These are phyloP conservation scores for Macrostomum lignano DNA, from an alignment of 1,140 invertebrate species.

Conservation along the genomic window DNA sequence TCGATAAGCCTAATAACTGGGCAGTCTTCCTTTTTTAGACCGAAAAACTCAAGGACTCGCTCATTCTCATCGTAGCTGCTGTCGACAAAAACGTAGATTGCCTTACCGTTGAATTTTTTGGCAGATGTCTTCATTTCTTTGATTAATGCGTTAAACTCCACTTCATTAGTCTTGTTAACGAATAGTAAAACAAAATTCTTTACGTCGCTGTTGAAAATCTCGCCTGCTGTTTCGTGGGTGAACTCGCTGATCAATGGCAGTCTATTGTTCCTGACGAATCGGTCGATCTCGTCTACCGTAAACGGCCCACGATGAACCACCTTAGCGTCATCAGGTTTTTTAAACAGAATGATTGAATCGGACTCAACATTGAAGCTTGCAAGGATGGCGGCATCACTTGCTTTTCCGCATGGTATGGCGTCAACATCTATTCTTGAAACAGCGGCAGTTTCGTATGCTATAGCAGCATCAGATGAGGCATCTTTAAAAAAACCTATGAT, in stretches of 20 bases:
- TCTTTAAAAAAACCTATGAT: conserved; percentile 81
- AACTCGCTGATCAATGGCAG: conserved; percentile 83
- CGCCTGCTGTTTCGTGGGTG: conserved; percentile 37
- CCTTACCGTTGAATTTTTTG: conserved; percentile 38
- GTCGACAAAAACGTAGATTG: conserved; percentile 68
- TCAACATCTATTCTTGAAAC: conserved; percentile 46
- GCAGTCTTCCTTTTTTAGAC: conserved; percentile 61
- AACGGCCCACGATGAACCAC: conserved; percentile 44
- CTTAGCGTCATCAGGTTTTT: conserved; percentile 75
- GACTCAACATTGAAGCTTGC: conserved; percentile 39
- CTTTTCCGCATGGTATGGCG: conserved; percentile 61
- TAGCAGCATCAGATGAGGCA: conserved; percentile 42
- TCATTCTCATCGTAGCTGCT: conserved; percentile 69
- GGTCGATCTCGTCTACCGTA: conserved; percentile 30
- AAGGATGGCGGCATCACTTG: conserved; percentile 43
- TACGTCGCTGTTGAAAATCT: conserved; percentile 79
- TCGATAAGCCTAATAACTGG: conserved; percentile 64
- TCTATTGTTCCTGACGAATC: conserved; percentile 53
- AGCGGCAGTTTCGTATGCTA: conserved; percentile 51
- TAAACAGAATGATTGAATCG: conserved; percentile 51
- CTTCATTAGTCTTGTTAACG: conserved; percentile 37
- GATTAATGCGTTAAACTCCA: conserved; percentile 41
- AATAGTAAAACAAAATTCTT: conserved; percentile 71
- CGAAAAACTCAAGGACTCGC: conserved; percentile 85
- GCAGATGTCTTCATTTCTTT: conserved; percentile 35